Base-by-base conservation (phyloP, 2,888 invertebrate species). In the Erannis defoliaria region DNA sequence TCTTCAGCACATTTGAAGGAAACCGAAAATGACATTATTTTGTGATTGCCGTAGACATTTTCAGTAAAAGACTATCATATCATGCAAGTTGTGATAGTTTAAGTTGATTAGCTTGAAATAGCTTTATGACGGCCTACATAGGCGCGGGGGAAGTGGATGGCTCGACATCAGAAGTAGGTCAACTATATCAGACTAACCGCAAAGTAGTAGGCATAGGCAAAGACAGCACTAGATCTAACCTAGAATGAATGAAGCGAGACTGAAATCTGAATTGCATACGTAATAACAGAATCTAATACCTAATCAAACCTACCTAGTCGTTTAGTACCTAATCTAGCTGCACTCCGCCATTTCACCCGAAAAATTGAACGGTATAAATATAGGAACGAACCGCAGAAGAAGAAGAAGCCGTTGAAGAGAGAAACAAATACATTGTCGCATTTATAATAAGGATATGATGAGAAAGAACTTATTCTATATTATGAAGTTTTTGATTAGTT, bases 81-180 rank as follows among this genome's bases (percentile, higher is more conserved):
- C 8, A 26, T 26, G 35, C 35, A 51, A 33, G 6, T 29, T 56
- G 33, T 18, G 35, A 45, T 57, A 42, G 48, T 19, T 51, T 29
- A 43, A 49, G 48, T 53, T 40, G 48, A 62, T 57, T 62, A 56
- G 51, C 40, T 55, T 26, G 48, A 42, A 51, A 40, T 48, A 55
- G 42, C 33, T 29, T 51, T 55, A 50, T 37, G 55, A 40, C 45
- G 37, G 21, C 55, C 49, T 45, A 49, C 53, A 42, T 43, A n/a
- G 40, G 29, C 51, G 60, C n/a, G 49, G 56, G 50, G 56, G 42
- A 40, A 56, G 53, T 57, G 56, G 38, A 61, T 57, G 35, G 56
- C 56, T 48, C 53, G 46, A 16, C 29, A 21, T 35, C 46, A 62
- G 62, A 62, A 62, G 37, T 62, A 54, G 62, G 62, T 62, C 62